A percentile compares a stretch with the other conserved stretches of the same genome.
Evolutionary conservation across 2,797 vertebrate species (phyloP).

Genomic region (Cirrhinus mrigala): DNA sequence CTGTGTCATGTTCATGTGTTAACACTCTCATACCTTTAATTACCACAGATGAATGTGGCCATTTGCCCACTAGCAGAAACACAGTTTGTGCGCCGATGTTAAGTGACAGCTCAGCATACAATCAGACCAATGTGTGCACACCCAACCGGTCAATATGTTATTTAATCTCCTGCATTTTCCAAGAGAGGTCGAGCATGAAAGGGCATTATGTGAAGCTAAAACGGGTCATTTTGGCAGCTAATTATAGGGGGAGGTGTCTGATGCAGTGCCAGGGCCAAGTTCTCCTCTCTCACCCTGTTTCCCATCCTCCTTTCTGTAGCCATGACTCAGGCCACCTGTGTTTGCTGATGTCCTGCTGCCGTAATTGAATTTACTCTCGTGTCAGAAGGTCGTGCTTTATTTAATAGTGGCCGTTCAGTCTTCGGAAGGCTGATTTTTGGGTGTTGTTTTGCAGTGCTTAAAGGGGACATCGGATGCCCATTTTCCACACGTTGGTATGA

Average conservation of each 20-base stretch:
- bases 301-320: not conserved
- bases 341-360: constrained; percentile 12
- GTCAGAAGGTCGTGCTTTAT: constrained; percentile 1
- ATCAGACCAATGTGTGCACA: not conserved
- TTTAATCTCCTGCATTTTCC: constrained; percentile 29
- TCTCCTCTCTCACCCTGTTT: not conserved
- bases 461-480: no score
- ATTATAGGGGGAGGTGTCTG: constrained; percentile 21
- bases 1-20: not conserved
- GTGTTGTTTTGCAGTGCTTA: not conserved
- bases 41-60: not conserved
- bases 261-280: not conserved
- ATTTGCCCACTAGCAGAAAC: constrained; percentile 19
- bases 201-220: constrained; percentile 9
- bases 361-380: constrained; percentile 39
- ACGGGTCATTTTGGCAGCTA: constrained; percentile 5
- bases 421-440: not conserved
- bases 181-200: constrained; percentile 4
- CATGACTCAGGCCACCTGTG: constrained; percentile 32
- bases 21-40: not conserved
- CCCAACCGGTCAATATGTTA: constrained; percentile 9
- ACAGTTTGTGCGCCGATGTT: not conserved
- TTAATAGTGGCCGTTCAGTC: not conserved
- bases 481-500: no score
- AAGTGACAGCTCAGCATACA: constrained; percentile 18